Percentiles rank a stretch among this genome's conserved stretches.
phyloP scores from a whole-genome alignment of 2,888 invertebrate species.

The Protonemura montana region DNA sequence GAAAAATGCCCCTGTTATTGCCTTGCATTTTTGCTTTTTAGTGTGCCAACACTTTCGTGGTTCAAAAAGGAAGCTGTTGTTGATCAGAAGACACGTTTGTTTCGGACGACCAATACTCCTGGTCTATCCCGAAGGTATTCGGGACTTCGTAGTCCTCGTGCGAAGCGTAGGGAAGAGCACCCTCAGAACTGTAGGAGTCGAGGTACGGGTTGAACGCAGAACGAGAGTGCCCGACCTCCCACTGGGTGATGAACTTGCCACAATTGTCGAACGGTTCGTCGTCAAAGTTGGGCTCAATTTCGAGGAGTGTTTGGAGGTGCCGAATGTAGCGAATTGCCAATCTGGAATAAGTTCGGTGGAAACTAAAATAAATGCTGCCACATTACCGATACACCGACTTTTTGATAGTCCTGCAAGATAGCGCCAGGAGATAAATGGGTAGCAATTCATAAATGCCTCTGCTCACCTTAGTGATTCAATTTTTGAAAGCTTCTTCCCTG shows the following conservation, averaged over 20 bases:
- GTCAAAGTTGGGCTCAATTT: conserved; percentile 27
- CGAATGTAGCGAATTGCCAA: conserved; percentile 80
- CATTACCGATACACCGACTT: too few species aligned
- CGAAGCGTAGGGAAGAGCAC: background rate
- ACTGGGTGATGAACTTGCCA: background rate
- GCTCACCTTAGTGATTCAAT: conserved; percentile 79
- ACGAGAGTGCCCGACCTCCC: background rate
- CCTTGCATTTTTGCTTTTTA: too few species aligned
- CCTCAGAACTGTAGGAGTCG: background rate
- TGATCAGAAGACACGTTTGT: background rate
- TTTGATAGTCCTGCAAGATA: too few species aligned
- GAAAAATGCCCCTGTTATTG: too few species aligned
- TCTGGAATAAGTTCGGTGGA: conserved; percentile 57
- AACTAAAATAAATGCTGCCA: conserved; percentile 36
- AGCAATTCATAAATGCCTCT: too few species aligned
- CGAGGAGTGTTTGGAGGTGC: conserved; percentile 71
- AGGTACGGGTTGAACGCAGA: background rate
- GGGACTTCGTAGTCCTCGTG: background rate
- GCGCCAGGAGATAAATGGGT: too few species aligned
- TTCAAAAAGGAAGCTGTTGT: background rate
- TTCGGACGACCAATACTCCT: conserved; percentile 26
- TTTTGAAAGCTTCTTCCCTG: conserved; percentile 85
- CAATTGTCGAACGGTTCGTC: background rate
- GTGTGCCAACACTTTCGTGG: background rate
- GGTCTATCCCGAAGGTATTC: background rate